Base-by-base conservation (phyloP, 2,888 invertebrate genomes). In the Cheilosia soror region DNA sequence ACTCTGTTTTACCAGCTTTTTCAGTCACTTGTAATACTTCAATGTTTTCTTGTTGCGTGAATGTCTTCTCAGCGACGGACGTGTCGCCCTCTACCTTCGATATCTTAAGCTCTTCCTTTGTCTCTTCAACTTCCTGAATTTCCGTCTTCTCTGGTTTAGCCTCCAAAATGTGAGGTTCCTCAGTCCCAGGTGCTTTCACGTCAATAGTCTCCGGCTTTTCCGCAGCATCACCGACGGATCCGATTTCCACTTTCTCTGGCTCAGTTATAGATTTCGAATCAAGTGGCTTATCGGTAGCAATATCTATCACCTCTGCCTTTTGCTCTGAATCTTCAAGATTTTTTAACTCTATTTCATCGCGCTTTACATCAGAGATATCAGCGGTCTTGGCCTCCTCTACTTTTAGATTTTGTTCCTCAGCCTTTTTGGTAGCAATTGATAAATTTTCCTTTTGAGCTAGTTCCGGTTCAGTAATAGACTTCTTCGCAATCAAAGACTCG, bases 261-360 rank as follows among this genome's bases (percentile, higher is more conserved):
- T 72, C 87, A 7, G 47, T 57, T 6, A 15, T 27, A 33, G 63
- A 63, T 11, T 33, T 53, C 0, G 9, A 37, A 11, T 9, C 37
- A 37, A 37, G 2, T 37, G 37, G 1, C 37, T 9, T 37, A 33
- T 33, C 40, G 5, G 58, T 60, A 0, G 7, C 57, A 0, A 57
- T 72, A 20, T 87, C 82, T 15, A 66, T 76, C 4, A 53, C 49
- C 27, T 85, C 73, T 1, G 62, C 65, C 49, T 88, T 72, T 31
- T 88, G 86, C 6, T 60, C 73, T 57, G 87, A 73, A 2, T 83
- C 58, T 13, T 82, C 80, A 1, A 86, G 27, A 79, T 86, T 87
- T 71, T 89, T 89, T 62, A 81, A 85, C 76, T 90, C 88, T 6
- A 87, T 87, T 73, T 88, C 57, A 27, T 85, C 85, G 2, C 55